Evolutionary conservation across 2,113 vertebrate genomes (phyloP).

Genomic region (Oreochromis aureus): DNA sequence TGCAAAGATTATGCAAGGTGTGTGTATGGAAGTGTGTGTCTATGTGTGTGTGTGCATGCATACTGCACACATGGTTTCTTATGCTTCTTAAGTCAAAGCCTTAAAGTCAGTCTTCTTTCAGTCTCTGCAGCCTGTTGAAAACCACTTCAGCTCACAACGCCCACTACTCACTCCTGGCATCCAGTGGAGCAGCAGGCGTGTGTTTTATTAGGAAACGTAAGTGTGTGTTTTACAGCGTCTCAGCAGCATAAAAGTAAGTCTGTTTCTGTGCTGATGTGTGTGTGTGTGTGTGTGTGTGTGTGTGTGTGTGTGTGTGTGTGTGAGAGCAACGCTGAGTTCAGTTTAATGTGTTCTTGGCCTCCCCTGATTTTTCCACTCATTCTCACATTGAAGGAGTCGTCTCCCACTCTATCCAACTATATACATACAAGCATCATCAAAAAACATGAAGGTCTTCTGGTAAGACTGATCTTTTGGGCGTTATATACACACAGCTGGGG

Average conservation of each 20-base stretch:
- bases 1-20: conserved; percentile 46
- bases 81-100: background rate
- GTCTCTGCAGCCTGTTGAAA: background rate
- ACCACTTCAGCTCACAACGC: background rate
- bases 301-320: background rate
- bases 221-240: conserved; percentile 34
- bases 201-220: conserved; percentile 32
- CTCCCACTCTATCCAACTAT: background rate
- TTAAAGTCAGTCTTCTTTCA: background rate
- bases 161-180: conserved; percentile 9
- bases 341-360: conserved; percentile 16
- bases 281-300: background rate
- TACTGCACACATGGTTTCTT: background rate
- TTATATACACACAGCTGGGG: background rate
- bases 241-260: conserved; percentile 11
- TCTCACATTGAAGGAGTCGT: background rate
- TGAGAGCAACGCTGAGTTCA: background rate
- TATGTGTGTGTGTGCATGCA: background rate
- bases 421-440: background rate
- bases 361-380: conserved; percentile 12
- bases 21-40: background rate
- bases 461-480: background rate
- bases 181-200: conserved; percentile 7
- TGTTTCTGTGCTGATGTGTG: background rate
- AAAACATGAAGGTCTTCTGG: background rate